Base-by-base conservation (phyloP, 2,888 invertebrate species). In the Hofmannophila pseudospretella region DNA sequence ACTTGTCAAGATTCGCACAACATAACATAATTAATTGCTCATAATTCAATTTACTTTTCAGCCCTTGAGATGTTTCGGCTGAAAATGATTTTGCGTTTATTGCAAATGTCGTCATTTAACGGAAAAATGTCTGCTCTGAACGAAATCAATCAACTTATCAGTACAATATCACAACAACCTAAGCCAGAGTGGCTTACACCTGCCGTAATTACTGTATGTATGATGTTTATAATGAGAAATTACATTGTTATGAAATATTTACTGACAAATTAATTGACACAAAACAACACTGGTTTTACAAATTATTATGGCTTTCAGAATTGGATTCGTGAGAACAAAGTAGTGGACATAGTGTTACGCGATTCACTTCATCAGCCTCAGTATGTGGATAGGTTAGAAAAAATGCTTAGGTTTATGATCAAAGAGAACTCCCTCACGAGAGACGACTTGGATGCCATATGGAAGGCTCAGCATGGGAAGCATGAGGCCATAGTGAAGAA, bases 121-220 rank as follows among this genome's bases (percentile, higher is more conserved):
- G 98, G 98, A 23, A 98, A 98, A 89, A 99, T 99, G 98, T 98
- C 98, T 65, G 98, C 98, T 12, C 88, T 99, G 47, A 98, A 98
- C 77, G 98, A 99, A 89, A 96, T 99, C 40, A 98, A 98, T 82
- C 98, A 98, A 89, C 95, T 98, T 33, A 94, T 96, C 49, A 94
- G 95, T 41, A 94, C 94, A 59, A 96, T 97, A 41, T 93, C 94
- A 38, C 96, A 96, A 72, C 96, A 96, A 79, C 94, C 96, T 4
- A 96, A 97, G 67, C 93, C 94, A 54, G 96, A 96, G 66, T 97
- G 96, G 94, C 89, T 98, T 10, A 98, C 97, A 16, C 94, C 97
- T 7, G 95, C 96, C 59, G 91, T 96, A 47, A 97, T 98, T 91
- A 97, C 98, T 39, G 96, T 96, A 88, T 89, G 92, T 88, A 27